phyloP scores from a whole-genome alignment of 2,888 invertebrate species.

The Hydrotaea diabolus region DNA sequence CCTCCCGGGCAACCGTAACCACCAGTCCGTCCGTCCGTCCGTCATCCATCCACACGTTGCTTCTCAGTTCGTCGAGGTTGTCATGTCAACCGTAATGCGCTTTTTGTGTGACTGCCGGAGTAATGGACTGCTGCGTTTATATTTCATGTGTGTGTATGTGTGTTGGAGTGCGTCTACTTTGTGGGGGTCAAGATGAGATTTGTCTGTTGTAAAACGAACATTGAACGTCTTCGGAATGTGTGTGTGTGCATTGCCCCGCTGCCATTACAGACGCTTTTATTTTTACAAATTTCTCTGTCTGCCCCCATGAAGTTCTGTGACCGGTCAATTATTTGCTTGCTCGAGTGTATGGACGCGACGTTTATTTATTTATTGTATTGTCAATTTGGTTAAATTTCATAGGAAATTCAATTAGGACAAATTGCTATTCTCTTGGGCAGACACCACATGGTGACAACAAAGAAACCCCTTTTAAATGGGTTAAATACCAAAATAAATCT shows the following conservation, averaged over 20 bases:
- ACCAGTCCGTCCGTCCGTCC: not conserved
- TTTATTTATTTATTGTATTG: no score
- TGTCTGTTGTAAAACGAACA: not conserved
- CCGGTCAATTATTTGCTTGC: not conserved
- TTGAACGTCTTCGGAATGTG: not conserved
- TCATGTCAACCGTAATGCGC: slow-evolving; percentile 20
- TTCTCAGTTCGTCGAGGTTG: not conserved
- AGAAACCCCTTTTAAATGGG: no score
- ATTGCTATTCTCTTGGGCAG: no score
- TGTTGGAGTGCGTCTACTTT: not conserved
- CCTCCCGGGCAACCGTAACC: not conserved
- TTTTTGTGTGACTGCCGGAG: not conserved
- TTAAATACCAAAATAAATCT: no score
- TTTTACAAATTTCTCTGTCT: not conserved
- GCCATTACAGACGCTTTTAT: not conserved
- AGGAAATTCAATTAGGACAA: no score
- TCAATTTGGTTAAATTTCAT: no score
- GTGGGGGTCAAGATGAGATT: not conserved
- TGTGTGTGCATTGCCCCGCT: not conserved
- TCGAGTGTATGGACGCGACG: not conserved
- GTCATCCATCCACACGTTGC: slow-evolving; percentile 11
- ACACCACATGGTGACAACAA: no score
- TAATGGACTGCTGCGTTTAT: not conserved
- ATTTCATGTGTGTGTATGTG: not conserved
- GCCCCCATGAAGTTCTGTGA: not conserved